A percentile compares a stretch with the other conserved stretches of the same genome.
Conservation (phyloP, 2,888 invertebrate species). For the Artemia sp. region DNA sequence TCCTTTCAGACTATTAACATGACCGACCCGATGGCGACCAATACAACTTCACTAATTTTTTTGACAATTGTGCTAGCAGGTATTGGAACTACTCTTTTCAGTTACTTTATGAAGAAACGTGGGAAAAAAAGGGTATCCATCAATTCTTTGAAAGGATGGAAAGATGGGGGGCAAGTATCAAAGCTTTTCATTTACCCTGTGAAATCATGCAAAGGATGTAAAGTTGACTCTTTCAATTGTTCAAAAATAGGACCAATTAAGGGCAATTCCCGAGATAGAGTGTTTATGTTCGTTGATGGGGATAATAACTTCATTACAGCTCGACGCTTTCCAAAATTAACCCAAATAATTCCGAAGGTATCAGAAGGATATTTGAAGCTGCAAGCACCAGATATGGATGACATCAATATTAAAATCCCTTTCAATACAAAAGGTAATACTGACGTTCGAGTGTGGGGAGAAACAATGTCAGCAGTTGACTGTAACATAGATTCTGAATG, state of each 20-base stretch:
- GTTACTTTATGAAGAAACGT: too few relatives aligned
- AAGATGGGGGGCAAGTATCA: constrained; percentile 40
- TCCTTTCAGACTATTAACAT: too few relatives aligned
- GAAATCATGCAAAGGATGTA: constrained; percentile 41
- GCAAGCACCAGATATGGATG: constrained; percentile 24
- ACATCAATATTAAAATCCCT: constrained; percentile 25
- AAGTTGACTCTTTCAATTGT: constrained; percentile 38
- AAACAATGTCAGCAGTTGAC: not conserved
- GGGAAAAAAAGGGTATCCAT: too few relatives aligned
- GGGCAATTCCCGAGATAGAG: constrained; percentile 30
- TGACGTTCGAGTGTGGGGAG: not conserved
- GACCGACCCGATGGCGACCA: too few relatives aligned
- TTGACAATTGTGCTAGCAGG: too few relatives aligned
- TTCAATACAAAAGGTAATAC: constrained; percentile 20
- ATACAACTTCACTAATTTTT: too few relatives aligned
- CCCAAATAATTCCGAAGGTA: constrained; percentile 37
- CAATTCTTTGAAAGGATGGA: constrained; percentile 33
- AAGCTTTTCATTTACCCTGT: constrained; percentile 41
- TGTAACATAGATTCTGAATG: not conserved
- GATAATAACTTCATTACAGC: constrained; percentile 42
- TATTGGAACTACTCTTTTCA: too few relatives aligned
- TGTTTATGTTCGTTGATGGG: constrained; percentile 42
- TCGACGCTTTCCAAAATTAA: constrained; percentile 39
- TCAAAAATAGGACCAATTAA: constrained; percentile 38
- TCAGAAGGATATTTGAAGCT: constrained; percentile 25